Percentiles rank a stretch among this genome's conserved stretches.
Evolutionary conservation across 2,797 vertebrate species (phyloP).

Genomic region (Simalia tracyae): DNA sequence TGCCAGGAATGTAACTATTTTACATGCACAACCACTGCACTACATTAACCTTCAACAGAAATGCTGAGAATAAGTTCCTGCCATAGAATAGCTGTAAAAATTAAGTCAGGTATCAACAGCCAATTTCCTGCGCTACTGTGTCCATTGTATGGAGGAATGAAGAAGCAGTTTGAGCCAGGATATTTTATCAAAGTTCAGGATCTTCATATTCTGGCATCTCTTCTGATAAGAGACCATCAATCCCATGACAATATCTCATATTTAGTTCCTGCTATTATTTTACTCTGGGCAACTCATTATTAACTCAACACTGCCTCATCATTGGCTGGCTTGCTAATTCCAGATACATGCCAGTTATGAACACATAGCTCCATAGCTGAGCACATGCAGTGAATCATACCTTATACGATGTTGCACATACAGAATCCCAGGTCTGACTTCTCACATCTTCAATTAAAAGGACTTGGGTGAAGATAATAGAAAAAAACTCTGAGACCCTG

Average conservation of each 20-base stretch:
- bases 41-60: not conserved
- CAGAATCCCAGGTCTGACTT: no score
- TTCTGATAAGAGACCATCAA: not conserved
- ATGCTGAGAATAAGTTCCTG: not conserved
- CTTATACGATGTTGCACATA: not conserved
- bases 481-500: not conserved
- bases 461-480: no score
- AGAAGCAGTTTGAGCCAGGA: not conserved
- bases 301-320: not conserved
- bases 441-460: not conserved
- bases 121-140: not conserved
- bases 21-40: no score
- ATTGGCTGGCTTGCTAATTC: not conserved
- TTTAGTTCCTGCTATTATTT: not conserved
- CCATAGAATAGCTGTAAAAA: not conserved
- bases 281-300: not conserved
- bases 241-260: not conserved
- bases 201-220: not conserved
- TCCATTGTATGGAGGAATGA: not conserved
- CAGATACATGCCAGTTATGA: not conserved
- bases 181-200: not conserved
- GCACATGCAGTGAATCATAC: not conserved
- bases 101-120: not conserved
- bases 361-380: no score
- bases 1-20: not conserved